A percentile compares a stretch with the other conserved stretches of the same genome.
Evolutionary conservation across 1,140 invertebrate genomes (phyloP).

Genomic region (Hyposmocoma kahamanoa): DNA sequence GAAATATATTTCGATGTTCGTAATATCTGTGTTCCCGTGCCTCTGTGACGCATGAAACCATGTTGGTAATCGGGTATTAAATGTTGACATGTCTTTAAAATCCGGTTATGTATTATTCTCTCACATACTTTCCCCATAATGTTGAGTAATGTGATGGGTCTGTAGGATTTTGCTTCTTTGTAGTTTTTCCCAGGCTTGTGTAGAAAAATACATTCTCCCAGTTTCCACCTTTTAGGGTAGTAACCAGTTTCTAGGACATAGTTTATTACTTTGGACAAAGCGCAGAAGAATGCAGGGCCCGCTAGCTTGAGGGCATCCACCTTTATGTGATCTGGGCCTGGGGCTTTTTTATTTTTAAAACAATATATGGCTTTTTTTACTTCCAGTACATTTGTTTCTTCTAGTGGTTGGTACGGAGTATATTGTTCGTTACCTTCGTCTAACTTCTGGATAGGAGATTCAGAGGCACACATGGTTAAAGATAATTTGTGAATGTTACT

Average conservation of each 20-base stretch:
- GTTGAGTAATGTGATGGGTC: slow-evolving; percentile 4
- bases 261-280: background rate
- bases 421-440: background rate
- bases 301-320: slow-evolving; percentile 5
- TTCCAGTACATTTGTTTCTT: background rate
- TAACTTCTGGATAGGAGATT: slow-evolving; percentile 3
- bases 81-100: background rate
- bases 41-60: slow-evolving; percentile 6
- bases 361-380: background rate
- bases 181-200: slow-evolving; percentile 6
- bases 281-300: background rate
- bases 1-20: slow-evolving; percentile 3
- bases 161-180: slow-evolving; percentile 3
- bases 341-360: slow-evolving; percentile 10
- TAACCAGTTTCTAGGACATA: slow-evolving; percentile 6
- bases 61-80: slow-evolving; percentile 3
- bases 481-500: too few relatives aligned
- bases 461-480: too few relatives aligned
- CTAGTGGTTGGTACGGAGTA: slow-evolving; percentile 4
- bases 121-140: slow-evolving; percentile 5
- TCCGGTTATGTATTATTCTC: background rate
- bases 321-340: slow-evolving; percentile 4
- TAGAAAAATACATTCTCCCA: slow-evolving; percentile 8
- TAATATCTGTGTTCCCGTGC: slow-evolving; percentile 10
- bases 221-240: slow-evolving; percentile 10